phyloP scores from a whole-genome alignment of 2,113 vertebrate genomes.

The Oryzias melastigma region DNA sequence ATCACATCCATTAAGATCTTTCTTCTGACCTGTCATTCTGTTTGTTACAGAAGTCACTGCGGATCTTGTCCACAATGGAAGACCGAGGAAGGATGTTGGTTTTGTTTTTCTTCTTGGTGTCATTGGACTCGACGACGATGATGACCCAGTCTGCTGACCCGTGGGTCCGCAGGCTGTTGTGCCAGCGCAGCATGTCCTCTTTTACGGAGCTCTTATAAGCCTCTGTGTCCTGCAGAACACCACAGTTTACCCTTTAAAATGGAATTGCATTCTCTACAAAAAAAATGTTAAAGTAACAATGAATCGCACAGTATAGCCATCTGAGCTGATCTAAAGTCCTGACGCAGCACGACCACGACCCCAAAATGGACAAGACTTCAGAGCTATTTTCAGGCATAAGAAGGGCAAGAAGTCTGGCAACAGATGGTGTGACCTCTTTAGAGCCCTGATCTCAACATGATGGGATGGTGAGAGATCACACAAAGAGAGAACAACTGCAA shows the following conservation, averaged over 20 bases:
- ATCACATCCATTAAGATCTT: too few relatives aligned
- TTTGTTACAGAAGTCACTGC: constrained; percentile 98
- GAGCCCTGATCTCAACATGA: neutral
- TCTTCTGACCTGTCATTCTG: constrained; percentile 91
- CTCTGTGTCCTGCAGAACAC: constrained; percentile 86
- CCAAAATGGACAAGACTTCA: neutral
- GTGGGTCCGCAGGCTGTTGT: constrained; percentile 86
- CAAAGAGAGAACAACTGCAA: neutral
- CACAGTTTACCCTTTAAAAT: neutral
- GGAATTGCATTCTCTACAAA: neutral
- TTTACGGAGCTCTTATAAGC: constrained; percentile 91
- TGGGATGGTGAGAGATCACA: neutral
- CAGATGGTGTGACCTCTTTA: too few relatives aligned
- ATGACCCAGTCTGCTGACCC: constrained; percentile 92
- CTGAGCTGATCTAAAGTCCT: neutral
- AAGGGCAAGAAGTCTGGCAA: neutral
- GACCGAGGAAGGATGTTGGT: constrained; percentile 96
- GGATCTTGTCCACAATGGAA: constrained; percentile 97
- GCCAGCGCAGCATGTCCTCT: constrained; percentile 96
- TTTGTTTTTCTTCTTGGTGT: constrained; percentile 98
- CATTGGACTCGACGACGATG: constrained; percentile 90
- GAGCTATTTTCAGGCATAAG: neutral
- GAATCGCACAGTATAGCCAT: neutral
- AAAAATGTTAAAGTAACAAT: neutral
- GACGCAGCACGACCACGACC: neutral